These are phyloP conservation scores for Aspidapion aeneum DNA, from an alignment of 2,888 invertebrate genomes.

Conservation along the genomic window DNA sequence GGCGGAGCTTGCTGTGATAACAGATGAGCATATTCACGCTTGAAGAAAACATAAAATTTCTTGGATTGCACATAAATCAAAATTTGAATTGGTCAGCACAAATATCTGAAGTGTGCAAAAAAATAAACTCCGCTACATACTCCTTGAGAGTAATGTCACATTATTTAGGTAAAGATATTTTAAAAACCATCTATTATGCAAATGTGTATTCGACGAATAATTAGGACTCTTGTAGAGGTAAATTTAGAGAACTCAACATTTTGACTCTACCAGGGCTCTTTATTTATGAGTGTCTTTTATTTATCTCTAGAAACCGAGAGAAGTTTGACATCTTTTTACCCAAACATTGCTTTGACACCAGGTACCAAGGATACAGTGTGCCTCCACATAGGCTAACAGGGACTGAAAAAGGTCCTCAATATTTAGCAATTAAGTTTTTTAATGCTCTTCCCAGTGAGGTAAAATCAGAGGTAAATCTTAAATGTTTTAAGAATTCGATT, in stretches of 20 bases:
- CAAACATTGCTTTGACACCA: background rate
- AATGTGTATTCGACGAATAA: background rate
- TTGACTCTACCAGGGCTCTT: background rate
- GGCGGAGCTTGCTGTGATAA: no score
- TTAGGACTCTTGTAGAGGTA: background rate
- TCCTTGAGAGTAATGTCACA: background rate
- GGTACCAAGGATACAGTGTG: background rate
- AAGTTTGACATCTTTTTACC: background rate
- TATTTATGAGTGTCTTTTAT: background rate
- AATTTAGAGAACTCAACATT: background rate
- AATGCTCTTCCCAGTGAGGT: background rate
- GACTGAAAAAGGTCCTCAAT: background rate
- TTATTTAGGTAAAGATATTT: background rate
- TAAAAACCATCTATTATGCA: background rate
- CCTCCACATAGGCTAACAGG: background rate
- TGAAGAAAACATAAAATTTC: background rate
- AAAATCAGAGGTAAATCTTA: background rate
- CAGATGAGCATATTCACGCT: no score
- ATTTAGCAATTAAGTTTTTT: background rate
- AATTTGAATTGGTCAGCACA: background rate
- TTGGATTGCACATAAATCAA: background rate
- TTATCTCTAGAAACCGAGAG: no score
- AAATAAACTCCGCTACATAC: background rate
- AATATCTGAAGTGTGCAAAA: background rate
- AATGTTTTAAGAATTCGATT: background rate